Percentiles rank a stretch among this genome's conserved stretches.
Conservation (phyloP, 92 coral and sea anemone genomes). For the Palythoa grandiflora region DNA sequence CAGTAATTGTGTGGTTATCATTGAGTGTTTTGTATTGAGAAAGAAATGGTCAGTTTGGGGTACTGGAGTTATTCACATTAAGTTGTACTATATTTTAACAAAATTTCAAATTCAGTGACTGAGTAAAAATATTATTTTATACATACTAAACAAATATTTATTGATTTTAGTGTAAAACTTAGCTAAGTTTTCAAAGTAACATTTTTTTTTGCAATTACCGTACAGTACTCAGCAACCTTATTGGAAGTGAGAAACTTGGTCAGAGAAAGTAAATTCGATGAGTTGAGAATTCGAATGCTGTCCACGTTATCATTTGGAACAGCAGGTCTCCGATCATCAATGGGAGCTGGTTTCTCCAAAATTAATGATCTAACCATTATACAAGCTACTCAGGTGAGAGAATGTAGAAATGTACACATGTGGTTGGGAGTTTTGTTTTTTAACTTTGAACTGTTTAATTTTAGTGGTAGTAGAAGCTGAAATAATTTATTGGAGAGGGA, state of each 20-base stretch:
- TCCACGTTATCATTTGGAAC: slow-evolving; percentile 91
- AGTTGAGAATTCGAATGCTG: slow-evolving; percentile 77
- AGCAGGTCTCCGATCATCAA: slow-evolving; percentile 94
- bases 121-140: no score
- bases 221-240: slow-evolving; percentile 79
- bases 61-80: no score
- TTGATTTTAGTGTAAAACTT: not conserved
- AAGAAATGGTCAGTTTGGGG: no score
- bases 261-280: slow-evolving; percentile 71
- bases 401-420: not conserved
- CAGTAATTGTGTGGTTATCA: no score
- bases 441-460: no score
- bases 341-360: slow-evolving; percentile 99
- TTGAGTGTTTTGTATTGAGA: no score
- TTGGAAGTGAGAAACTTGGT: slow-evolving; percentile 79
- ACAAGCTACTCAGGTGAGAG: slow-evolving; percentile 92
- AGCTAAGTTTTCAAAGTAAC: not conserved
- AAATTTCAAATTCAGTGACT: no score
- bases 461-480: no score
- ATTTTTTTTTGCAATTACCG: not conserved
- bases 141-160: not conserved
- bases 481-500: no score
- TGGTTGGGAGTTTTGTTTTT: not conserved
- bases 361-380: slow-evolving; percentile 95
- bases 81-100: no score